Evolutionary conservation across 2,113 vertebrate species (phyloP).

Genomic region (Onychorhynchus coronatus): DNA sequence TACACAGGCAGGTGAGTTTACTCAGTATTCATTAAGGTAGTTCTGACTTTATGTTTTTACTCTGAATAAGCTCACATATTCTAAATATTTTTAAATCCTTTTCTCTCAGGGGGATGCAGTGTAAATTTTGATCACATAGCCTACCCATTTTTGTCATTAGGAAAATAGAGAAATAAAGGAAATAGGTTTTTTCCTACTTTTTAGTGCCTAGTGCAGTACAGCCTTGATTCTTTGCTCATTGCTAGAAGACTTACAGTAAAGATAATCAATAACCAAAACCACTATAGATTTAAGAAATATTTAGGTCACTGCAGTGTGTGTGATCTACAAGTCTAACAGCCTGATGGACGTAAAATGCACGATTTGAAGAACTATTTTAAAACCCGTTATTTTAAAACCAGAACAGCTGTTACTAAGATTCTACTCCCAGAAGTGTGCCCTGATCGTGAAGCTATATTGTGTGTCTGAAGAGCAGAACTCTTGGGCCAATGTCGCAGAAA

Average conservation of each 20-base stretch:
- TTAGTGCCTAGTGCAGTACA: neutral
- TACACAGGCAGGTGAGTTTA: neutral
- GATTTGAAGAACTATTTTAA: no score
- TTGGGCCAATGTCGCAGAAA: neutral
- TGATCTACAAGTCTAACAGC: neutral
- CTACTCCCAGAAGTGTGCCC: neutral
- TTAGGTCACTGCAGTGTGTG: neutral
- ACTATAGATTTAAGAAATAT: neutral
- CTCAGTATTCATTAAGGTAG: neutral
- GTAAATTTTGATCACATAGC: neutral
- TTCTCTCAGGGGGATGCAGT: neutral
- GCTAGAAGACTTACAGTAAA: neutral
- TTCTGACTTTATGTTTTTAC: neutral
- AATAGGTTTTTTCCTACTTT: neutral
- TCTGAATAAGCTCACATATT: neutral
- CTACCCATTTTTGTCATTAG: neutral
- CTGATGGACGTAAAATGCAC: neutral
- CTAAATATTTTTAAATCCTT: neutral
- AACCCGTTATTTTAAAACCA: neutral
- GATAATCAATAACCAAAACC: neutral
- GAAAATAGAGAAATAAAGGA: neutral
- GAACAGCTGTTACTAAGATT: neutral
- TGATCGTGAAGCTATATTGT: neutral
- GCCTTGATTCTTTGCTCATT: neutral
- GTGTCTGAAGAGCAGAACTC: neutral